Evolutionary conservation across 2,888 invertebrate species (phyloP).

Genomic region (Marronus borbonicus): DNA sequence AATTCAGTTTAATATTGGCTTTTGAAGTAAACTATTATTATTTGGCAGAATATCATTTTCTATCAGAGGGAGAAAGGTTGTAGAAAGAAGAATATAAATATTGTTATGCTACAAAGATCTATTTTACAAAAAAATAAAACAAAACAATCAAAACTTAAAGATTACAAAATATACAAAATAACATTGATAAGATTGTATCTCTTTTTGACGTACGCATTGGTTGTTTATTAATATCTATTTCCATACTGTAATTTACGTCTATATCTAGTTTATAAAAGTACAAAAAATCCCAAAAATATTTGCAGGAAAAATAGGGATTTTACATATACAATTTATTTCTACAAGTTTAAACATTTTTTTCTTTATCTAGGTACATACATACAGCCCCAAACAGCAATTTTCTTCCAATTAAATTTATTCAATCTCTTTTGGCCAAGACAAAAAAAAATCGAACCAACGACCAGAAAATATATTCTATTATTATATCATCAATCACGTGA

Average conservation of each 20-base stretch:
- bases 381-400: slow-evolving; percentile 51
- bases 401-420: slow-evolving; percentile 37
- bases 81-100: slow-evolving; percentile 2
- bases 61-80: not conserved
- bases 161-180: slow-evolving; percentile 65
- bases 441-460: slow-evolving; percentile 23
- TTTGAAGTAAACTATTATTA: no score
- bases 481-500: not conserved
- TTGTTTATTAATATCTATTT: slow-evolving; percentile 53
- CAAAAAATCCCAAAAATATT: slow-evolving; percentile 68
- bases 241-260: slow-evolving; percentile 49
- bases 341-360: slow-evolving; percentile 47
- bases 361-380: slow-evolving; percentile 50
- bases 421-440: slow-evolving; percentile 10
- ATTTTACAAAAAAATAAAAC: slow-evolving; percentile 66
- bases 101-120: slow-evolving; percentile 60
- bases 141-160: slow-evolving; percentile 58
- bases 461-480: slow-evolving; percentile 26
- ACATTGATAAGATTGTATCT: slow-evolving; percentile 50
- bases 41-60: not conserved
- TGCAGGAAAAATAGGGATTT: slow-evolving; percentile 67
- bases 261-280: slow-evolving; percentile 66
- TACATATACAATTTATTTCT: slow-evolving; percentile 50
- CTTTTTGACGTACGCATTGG: slow-evolving; percentile 56
- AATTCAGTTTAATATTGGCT: no score